Base-by-base conservation (phyloP, 2,113 vertebrate genomes). In the Poeciliopsis occidentalis region DNA sequence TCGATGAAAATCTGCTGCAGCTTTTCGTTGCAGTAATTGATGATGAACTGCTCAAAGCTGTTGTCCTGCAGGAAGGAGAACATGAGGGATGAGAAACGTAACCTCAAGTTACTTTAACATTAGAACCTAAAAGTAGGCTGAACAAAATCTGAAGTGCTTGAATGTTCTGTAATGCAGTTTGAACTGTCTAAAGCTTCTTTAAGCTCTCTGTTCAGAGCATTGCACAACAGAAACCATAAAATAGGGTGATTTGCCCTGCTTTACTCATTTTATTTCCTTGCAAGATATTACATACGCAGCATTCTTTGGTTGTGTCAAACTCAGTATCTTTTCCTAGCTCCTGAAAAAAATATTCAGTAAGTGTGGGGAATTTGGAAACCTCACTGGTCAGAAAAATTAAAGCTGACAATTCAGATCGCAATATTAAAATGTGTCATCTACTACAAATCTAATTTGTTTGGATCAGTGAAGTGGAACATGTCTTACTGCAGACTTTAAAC, bases 31-130 rank as follows among this genome's bases (percentile, higher is more conserved):
- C 98, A 99, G 86, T 99, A 99, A 93, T 99, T 99, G 90, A 99
- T 99, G 87, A 99, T 99, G 89, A 99, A 99, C 88, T 99, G 98
- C 89, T 99, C 98, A 81, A 99, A 99, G 90, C 98, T 99, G 94
- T 99, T 99, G 83, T 99, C 97, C 98, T 99, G 90, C 32, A 26
- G 15, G 57, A 51, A 71, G 1, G 24, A 65, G 8, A 30, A 32
- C 60, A 62, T 34, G 4, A 71, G 11, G 27, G 60, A 64, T 39
- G 64, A 69, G 32, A 47, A 22, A n/a, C 26, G 86, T 27, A 91
- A 73, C 13, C 29, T 10, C 29, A 12, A 24, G 4, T 37, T 51
- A 2, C 12, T 3, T 57, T 57, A 57, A 17, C 17, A 57, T n/a
- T 7, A n/a, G 2, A 22, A 57, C 1, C 3, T 64, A 7, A 19